Evolutionary conservation across 2,113 vertebrate species (phyloP).

Genomic region (Brachirus orientalis): DNA sequence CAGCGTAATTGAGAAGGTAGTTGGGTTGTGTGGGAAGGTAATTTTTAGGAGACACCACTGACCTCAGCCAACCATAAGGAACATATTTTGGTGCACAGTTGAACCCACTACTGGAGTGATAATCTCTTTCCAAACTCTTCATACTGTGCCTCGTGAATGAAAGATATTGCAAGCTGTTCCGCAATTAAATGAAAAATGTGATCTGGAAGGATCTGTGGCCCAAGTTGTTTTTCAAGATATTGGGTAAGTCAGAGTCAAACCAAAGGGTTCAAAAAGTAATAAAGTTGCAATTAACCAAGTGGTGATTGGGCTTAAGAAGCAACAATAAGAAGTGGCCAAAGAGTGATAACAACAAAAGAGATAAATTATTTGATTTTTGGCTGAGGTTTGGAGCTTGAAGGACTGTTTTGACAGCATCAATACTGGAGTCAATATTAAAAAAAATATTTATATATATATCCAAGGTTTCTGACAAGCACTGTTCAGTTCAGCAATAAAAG

Average conservation of each 20-base stretch:
- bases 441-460: background rate
- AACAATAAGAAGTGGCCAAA: background rate
- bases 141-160: background rate
- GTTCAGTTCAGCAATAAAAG: background rate
- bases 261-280: background rate
- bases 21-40: too few relatives aligned
- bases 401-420: slow-evolving; percentile 10
- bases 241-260: background rate
- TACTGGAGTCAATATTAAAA: background rate
- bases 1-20: too few relatives aligned
- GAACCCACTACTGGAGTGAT: background rate
- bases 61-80: background rate
- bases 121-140: background rate
- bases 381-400: background rate
- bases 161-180: background rate
- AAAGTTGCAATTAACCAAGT: background rate
- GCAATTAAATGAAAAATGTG: background rate
- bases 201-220: background rate
- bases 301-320: background rate
- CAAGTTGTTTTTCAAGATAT: too few relatives aligned
- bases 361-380: slow-evolving; percentile 2
- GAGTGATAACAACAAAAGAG: background rate
- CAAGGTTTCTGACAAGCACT: background rate
- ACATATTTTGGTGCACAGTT: background rate
- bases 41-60: background rate